Evolutionary conservation across 2,888 invertebrate genomes (phyloP).

Genomic region (Cinara cedri): DNA sequence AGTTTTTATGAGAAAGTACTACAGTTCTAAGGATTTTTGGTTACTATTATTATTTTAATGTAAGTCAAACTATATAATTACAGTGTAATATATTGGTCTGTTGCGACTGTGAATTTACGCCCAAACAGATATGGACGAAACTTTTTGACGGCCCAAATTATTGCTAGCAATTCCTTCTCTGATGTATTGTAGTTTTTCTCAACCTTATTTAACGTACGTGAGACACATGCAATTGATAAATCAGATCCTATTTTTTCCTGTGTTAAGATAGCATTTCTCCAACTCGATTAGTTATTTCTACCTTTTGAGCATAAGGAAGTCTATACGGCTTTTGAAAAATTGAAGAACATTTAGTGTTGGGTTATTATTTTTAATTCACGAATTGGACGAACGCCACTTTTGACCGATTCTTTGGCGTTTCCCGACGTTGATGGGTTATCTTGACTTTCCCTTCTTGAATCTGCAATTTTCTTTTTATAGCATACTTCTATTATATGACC

Average conservation of each 20-base stretch:
- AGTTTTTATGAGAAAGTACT: too few relatives aligned
- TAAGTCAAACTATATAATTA: too few relatives aligned
- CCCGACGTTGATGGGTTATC: background rate
- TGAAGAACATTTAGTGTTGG: background rate
- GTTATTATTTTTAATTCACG: background rate
- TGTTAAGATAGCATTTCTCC: background rate
- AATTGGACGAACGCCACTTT: background rate
- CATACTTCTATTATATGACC: background rate
- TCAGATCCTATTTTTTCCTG: too few relatives aligned
- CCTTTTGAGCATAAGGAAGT: background rate
- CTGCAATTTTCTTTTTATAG: constrained; percentile 12
- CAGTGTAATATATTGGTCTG: too few relatives aligned
- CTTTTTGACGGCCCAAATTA: background rate
- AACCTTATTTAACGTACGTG: too few relatives aligned
- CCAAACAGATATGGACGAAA: background rate
- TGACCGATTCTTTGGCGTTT: constrained; percentile 2
- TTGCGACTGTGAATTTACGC: background rate
- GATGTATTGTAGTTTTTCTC: background rate
- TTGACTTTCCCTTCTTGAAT: background rate
- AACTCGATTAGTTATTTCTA: constrained; percentile 7
- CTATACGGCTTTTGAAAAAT: constrained; percentile 6
- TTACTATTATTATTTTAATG: too few relatives aligned
- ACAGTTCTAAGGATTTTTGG: too few relatives aligned
- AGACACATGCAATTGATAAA: too few relatives aligned
- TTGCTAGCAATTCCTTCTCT: background rate